These are phyloP conservation scores for Tridacna gigas DNA, from an alignment of 2,888 invertebrate genomes.

Conservation along the genomic window DNA sequence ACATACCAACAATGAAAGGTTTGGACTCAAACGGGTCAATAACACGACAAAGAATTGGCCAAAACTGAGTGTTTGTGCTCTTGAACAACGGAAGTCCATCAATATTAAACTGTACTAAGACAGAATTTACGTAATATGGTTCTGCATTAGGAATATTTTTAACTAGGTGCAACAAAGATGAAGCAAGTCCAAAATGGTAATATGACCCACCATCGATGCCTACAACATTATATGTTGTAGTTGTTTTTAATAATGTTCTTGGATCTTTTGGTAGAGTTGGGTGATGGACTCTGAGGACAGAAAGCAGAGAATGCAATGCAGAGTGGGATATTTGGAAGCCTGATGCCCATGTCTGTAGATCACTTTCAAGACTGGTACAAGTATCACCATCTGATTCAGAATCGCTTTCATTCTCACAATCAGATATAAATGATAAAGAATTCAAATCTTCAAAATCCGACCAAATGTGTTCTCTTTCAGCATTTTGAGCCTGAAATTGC, in stretches of 20 bases:
- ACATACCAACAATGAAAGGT: constrained; percentile 43
- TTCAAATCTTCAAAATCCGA: too few species aligned
- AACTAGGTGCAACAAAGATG: neutral
- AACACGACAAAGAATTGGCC: constrained; percentile 44
- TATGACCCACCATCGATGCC: constrained; percentile 38
- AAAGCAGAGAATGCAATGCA: too few species aligned
- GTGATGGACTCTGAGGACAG: too few species aligned
- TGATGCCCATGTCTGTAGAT: too few species aligned
- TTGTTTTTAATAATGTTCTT: constrained; percentile 41
- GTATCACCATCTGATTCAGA: too few species aligned
- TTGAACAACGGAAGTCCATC: constrained; percentile 49
- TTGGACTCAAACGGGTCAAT: constrained; percentile 7
- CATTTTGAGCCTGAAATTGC: too few species aligned
- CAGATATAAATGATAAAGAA: too few species aligned
- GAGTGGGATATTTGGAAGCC: too few species aligned
- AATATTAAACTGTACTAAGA: constrained; percentile 44
- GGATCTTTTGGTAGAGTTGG: constrained; percentile 40
- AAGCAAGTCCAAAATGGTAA: constrained; percentile 47
- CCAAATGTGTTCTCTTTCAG: too few species aligned
- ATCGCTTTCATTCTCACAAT: too few species aligned
- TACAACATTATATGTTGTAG: constrained; percentile 23
- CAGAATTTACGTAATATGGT: constrained; percentile 1
- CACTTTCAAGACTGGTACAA: too few species aligned
- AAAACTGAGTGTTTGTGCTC: constrained; percentile 37
- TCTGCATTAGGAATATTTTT: neutral